phyloP scores from a whole-genome alignment of 2,113 vertebrate genomes.

The Anoura caudifer region DNA sequence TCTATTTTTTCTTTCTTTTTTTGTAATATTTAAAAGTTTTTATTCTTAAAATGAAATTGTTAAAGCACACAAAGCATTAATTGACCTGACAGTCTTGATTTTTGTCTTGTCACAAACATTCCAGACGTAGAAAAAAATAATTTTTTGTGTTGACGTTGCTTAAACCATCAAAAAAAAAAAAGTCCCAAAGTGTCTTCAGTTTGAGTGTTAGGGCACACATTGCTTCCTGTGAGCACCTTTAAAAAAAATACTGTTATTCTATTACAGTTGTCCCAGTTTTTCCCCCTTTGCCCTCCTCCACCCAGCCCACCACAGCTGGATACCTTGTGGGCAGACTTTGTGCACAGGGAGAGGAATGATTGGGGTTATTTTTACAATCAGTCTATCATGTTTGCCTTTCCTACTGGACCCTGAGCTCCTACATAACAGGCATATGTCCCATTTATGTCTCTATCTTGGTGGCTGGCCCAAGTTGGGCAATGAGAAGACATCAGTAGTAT shows the following conservation, averaged over 20 bases:
- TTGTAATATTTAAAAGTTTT: background rate
- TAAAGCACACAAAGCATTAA: background rate
- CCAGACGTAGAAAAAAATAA: background rate
- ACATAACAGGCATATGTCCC: background rate
- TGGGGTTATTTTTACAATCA: background rate
- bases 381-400: background rate
- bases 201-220: background rate
- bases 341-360: background rate
- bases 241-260: too few species aligned
- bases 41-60: background rate
- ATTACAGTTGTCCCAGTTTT: too few species aligned
- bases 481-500: background rate
- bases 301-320: too few species aligned
- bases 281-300: too few species aligned
- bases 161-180: background rate
- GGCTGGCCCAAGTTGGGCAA: background rate
- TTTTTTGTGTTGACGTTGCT: background rate
- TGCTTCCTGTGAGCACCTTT: background rate
- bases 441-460: background rate
- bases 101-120: constrained; percentile 30
- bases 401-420: background rate
- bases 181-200: background rate
- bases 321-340: too few species aligned
- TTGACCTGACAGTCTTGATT: background rate
- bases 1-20: too few species aligned